These are phyloP conservation scores for Apostichopus californicus DNA, from an alignment of 35 echinoderm and acorn worm genomes.

Conservation along the genomic window DNA sequence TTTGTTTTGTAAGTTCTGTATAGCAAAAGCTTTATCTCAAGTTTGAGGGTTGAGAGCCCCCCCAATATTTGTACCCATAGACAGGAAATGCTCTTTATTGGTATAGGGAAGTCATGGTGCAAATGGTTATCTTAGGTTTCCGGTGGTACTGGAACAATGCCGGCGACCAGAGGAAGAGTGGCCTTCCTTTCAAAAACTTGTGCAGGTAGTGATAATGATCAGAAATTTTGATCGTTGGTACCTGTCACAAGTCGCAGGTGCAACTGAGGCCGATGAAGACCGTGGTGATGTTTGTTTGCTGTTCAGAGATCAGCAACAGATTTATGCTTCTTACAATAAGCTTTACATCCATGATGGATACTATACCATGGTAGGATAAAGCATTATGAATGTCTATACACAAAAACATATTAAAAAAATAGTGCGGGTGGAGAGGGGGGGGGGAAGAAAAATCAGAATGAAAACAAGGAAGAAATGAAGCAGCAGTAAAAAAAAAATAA, in stretches of 20 bases:
- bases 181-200: constrained; percentile 28
- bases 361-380: too few species aligned
- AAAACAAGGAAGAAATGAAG: too few species aligned
- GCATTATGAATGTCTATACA: too few species aligned
- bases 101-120: constrained; percentile 19
- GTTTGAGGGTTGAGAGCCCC: not conserved
- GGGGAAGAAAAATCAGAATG: too few species aligned
- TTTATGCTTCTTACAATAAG: too few species aligned
- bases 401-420: too few species aligned
- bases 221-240: not conserved
- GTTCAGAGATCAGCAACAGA: too few species aligned
- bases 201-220: not conserved
- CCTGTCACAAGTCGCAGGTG: not conserved
- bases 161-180: constrained; percentile 1
- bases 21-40: not conserved
- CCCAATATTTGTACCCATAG: not conserved
- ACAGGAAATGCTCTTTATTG: constrained; percentile 34
- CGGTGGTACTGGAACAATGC: not conserved
- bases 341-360: not conserved
- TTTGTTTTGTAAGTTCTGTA: too few species aligned
- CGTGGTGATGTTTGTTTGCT: not conserved
- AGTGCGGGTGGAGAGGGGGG: too few species aligned
- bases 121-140: constrained; percentile 39
- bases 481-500: too few species aligned
- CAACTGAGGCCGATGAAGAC: not conserved